Percentiles rank a stretch among this genome's conserved stretches.
phyloP scores from a whole-genome alignment of 2,888 invertebrate genomes.

The Metallyticus violacea region DNA sequence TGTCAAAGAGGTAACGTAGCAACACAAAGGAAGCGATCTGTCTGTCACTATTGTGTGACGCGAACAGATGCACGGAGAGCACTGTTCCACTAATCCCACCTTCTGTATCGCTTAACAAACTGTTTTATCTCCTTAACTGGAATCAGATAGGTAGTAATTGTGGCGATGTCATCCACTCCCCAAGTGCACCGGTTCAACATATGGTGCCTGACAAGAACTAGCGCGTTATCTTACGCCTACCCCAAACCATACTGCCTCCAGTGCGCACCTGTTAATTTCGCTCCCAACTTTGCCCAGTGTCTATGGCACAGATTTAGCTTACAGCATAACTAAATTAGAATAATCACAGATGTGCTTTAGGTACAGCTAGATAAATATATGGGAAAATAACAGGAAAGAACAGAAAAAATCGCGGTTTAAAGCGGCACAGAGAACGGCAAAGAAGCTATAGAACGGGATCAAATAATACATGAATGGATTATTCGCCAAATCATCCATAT shows the following conservation, averaged over 20 bases:
- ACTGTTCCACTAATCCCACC: not conserved
- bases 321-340: too few relatives aligned
- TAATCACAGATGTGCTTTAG: too few relatives aligned
- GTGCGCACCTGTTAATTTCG: not conserved
- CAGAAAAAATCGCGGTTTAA: too few relatives aligned
- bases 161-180: not conserved
- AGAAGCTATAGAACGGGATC: too few relatives aligned
- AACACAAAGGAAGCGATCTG: not conserved
- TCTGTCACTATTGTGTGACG: not conserved
- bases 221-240: too few relatives aligned
- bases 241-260: not conserved
- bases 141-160: conserved; percentile 5
- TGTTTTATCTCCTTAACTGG: conserved; percentile 10
- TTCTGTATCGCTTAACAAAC: conserved; percentile 10
- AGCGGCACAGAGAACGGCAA: too few relatives aligned
- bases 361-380: too few relatives aligned
- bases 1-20: too few relatives aligned
- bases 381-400: too few relatives aligned
- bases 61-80: not conserved
- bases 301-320: not conserved
- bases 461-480: too few relatives aligned
- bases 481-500: too few relatives aligned
- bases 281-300: not conserved
- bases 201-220: conserved; percentile 5
- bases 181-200: not conserved